A percentile compares a stretch with the other conserved stretches of the same genome.
Conservation (phyloP, 2,888 invertebrate genomes). For the Dione vanillae region DNA sequence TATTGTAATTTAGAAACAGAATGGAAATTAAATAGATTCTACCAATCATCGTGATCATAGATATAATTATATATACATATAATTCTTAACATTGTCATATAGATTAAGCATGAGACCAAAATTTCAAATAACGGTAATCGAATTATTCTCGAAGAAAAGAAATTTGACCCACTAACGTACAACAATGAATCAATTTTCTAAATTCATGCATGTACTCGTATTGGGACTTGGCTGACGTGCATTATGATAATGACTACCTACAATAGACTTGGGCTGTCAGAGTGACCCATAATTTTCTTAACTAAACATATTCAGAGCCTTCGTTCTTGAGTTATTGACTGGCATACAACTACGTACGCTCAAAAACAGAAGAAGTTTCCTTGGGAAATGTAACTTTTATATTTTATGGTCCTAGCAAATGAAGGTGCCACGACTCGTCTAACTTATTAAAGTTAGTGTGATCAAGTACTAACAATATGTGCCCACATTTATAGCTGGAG, state of each 20-base stretch:
- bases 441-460: too few species aligned
- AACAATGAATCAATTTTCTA: conserved; percentile 36
- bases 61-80: too few species aligned
- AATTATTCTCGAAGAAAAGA: neutral
- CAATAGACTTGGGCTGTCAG: conserved; percentile 30
- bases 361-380: too few species aligned
- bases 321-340: too few species aligned
- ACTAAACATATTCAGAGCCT: conserved; percentile 30
- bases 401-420: too few species aligned
- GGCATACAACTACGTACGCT: too few species aligned
- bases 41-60: neutral
- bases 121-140: neutral
- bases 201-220: conserved; percentile 39
- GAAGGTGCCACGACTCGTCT: too few species aligned
- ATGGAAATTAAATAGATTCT: neutral
- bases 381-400: too few species aligned
- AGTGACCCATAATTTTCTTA: conserved; percentile 35
- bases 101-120: neutral
- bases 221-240: conserved; percentile 37
- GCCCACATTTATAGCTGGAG: too few species aligned
- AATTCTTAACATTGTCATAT: too few species aligned
- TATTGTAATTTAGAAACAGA: neutral
- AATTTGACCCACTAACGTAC: conserved; percentile 39
- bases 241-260: conserved; percentile 39
- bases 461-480: too few species aligned